Evolutionary conservation across 2,113 vertebrate species (phyloP).

Genomic region (Falcunculus frontatus): DNA sequence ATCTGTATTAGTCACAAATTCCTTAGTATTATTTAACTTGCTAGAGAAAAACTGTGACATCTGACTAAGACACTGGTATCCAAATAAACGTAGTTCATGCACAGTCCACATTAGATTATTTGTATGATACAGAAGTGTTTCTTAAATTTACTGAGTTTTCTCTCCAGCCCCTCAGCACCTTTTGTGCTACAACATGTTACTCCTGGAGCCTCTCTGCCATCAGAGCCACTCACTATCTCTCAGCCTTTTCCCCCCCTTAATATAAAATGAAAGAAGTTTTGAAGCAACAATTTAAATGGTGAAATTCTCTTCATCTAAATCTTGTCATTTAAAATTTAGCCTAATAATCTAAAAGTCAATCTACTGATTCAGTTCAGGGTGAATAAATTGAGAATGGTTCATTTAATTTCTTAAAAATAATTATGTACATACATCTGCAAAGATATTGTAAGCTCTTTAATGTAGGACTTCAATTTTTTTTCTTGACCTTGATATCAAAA

Average conservation of each 20-base stretch:
- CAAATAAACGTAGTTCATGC: not conserved
- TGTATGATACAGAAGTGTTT: not conserved
- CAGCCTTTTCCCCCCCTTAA: fast-evolving
- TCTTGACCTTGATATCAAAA: not conserved
- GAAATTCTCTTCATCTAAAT: not conserved
- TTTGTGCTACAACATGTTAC: not conserved
- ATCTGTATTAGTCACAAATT: not conserved
- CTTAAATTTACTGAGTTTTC: not conserved
- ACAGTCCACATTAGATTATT: not conserved
- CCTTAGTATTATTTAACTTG: not conserved
- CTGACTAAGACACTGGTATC: not conserved
- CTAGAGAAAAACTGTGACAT: not conserved
- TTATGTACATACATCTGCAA: not conserved
- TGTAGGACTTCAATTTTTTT: not conserved
- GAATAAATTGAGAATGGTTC: not conserved
- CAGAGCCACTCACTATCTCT: not conserved
- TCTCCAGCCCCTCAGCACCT: not conserved
- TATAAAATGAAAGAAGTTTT: not conserved
- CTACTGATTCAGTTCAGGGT: not conserved
- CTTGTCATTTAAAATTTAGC: not conserved
- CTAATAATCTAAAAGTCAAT: not conserved
- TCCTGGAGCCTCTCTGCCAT: not conserved
- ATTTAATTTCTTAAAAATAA: not conserved
- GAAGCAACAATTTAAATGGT: not conserved
- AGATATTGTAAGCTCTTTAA: not conserved